Conservation (phyloP, 2,113 vertebrate species). For the Chionis minor region DNA sequence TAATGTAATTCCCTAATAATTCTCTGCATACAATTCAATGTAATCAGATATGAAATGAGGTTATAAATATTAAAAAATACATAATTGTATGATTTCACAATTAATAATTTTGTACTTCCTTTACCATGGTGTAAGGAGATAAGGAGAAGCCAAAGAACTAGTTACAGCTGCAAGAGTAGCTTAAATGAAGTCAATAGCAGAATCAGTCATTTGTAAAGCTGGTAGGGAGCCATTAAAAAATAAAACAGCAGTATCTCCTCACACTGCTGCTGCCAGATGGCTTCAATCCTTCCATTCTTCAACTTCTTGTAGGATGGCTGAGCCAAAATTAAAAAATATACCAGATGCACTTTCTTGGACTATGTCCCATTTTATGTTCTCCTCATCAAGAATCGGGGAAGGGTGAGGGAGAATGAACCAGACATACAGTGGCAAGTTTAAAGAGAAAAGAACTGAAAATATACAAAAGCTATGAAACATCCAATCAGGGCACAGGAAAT, state of each 20-base stretch:
- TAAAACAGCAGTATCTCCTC: background rate
- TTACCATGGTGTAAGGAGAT: background rate
- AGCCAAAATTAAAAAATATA: conserved; percentile 42
- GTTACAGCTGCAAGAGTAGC: background rate
- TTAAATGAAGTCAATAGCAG: background rate
- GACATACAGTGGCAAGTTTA: background rate
- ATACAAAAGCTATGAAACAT: background rate
- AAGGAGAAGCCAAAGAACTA: background rate
- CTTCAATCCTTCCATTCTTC: conserved; percentile 9
- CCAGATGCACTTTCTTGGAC: conserved; percentile 14
- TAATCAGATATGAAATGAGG: background rate
- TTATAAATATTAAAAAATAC: background rate
- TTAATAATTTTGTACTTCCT: background rate
- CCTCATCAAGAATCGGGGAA: background rate
- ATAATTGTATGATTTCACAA: background rate
- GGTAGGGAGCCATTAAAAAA: background rate
- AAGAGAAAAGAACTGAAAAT: background rate
- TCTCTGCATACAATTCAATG: background rate
- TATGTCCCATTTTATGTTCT: background rate
- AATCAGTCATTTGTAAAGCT: background rate
- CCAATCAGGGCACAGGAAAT: background rate
- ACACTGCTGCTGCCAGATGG: conserved; percentile 2
- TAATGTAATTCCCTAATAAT: background rate
- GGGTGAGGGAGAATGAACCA: background rate
- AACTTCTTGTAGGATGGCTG: background rate